These are phyloP conservation scores for Asobara japonica DNA, from an alignment of 1,140 invertebrate genomes.

Conservation along the genomic window DNA sequence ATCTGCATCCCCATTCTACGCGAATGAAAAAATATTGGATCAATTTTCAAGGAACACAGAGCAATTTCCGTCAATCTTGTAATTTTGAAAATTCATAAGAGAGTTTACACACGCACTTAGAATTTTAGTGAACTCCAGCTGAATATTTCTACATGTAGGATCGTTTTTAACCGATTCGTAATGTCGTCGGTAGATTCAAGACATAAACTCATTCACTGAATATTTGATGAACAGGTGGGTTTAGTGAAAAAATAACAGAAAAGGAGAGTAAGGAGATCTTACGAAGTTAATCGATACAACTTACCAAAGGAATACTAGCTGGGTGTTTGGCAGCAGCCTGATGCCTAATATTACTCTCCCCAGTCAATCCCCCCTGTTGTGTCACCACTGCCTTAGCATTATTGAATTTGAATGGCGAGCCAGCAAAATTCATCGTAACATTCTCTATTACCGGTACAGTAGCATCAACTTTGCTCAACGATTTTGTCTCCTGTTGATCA, in stretches of 20 bases:
- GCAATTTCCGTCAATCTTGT: too few species aligned
- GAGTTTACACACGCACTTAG: too few species aligned
- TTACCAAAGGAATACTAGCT: neutral
- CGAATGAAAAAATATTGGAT: too few species aligned
- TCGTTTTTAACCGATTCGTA: too few species aligned
- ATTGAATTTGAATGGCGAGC: neutral
- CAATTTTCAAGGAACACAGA: too few species aligned
- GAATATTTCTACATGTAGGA: too few species aligned
- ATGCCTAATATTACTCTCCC: neutral
- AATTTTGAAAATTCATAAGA: too few species aligned
- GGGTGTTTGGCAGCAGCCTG: neutral
- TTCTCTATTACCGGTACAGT: neutral
- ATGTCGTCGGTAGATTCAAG: too few species aligned
- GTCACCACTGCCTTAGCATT: neutral
- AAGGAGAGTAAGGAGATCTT: neutral
- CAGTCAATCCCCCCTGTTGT: neutral
- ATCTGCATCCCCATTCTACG: constrained; percentile 22
- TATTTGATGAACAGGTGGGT: too few species aligned
- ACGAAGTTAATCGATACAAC: too few species aligned
- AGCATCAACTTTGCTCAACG: neutral
- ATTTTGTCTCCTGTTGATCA: neutral
- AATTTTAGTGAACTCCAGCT: too few species aligned
- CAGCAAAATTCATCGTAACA: neutral
- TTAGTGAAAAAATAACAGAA: neutral
- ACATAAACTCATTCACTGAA: too few species aligned